Evolutionary conservation across 2,113 vertebrate genomes (phyloP).

Genomic region (Siniperca chuatsi): DNA sequence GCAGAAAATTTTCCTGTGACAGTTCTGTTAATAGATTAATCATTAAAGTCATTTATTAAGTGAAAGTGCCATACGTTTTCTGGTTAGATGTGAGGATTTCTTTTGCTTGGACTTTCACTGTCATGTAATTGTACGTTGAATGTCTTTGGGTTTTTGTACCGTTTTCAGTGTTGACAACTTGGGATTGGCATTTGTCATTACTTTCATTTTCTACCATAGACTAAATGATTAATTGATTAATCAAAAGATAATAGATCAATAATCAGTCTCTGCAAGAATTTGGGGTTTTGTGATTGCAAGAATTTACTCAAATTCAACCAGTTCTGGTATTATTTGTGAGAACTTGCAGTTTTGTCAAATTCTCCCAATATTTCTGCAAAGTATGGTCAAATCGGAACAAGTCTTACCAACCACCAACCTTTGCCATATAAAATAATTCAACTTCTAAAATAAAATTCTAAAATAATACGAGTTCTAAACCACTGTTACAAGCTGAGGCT

Average conservation of each 20-base stretch:
- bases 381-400: neutral
- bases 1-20: conserved; percentile 14
- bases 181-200: neutral
- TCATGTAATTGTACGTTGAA: neutral
- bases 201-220: neutral
- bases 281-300: neutral
- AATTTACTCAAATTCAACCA: neutral
- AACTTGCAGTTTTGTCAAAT: too few relatives aligned
- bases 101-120: neutral
- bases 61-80: neutral
- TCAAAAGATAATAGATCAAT: neutral
- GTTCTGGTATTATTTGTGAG: too few relatives aligned
- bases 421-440: neutral
- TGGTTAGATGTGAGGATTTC: neutral
- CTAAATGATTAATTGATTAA: neutral
- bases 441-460: neutral
- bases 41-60: conserved; percentile 17
- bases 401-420: neutral
- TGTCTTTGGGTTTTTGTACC: neutral
- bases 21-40: conserved; percentile 24
- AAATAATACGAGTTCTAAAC: neutral
- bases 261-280: neutral
- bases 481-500: neutral
- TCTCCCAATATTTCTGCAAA: neutral
- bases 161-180: neutral